Base-by-base conservation (phyloP, 2,113 vertebrate species). In the Pollimyrus isidori region DNA sequence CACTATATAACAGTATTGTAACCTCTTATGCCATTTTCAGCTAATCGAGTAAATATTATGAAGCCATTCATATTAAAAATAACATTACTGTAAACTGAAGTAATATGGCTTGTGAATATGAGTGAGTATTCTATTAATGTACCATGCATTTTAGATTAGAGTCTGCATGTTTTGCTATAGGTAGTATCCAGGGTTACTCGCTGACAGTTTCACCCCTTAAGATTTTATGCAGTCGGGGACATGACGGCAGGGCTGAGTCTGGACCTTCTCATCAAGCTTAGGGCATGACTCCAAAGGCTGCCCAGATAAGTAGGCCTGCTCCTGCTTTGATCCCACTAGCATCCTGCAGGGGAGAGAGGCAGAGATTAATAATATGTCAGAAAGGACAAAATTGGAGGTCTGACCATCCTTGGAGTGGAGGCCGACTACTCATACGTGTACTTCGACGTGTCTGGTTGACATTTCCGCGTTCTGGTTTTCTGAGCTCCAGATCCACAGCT, bases 341-440 rank as follows among this genome's bases (percentile, higher is more conserved):
- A 73, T 45, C 15, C 58, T 86, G 84, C 17, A 35, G 73, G 26
- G 35, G 26, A 45, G 89, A 89, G 62, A 73, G 42, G 10, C n/a
- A 26, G 42, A 48, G 19, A 69, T 69, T 30, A 62, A 88, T 46
- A 7, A 45, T 23, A 56, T 45, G 15, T 7, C 15, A 9, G n/a
- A 56, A 3, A 13, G 56, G 52, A 21, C 21, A 35, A 45, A 58
- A n/a, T 5, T 52, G n/a, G n/a, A 88, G 35, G 73, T 42, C 30
- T 17, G 13, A 39, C 35, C 19, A 11, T 15, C 35, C 73, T 42
- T 15, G 26, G 35, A 42, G 35, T 80, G 73, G 35, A 80, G 73
- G 73, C 30, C 30, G 30, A 19, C 30, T 62, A 23, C 49, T n/a
- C 76, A 1, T 89, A 95, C 95, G 19, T 87, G 93, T 96, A 96